phyloP scores from a whole-genome alignment of 2,888 invertebrate species.

The Sericinus montela region DNA sequence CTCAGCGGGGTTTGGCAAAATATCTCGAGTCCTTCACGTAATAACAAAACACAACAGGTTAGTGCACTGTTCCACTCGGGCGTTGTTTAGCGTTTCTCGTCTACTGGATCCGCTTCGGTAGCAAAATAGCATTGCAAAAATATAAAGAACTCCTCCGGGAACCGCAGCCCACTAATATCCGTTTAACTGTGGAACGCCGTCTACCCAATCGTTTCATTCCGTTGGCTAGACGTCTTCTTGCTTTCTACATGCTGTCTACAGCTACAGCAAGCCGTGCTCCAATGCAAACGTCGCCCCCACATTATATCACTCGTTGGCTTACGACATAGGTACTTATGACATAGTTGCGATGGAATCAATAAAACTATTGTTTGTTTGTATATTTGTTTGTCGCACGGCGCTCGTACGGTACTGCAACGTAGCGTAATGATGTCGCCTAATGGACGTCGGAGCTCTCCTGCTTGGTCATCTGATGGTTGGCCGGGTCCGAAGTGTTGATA shows the following conservation, averaged over 20 bases:
- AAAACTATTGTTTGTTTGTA: slow-evolving; percentile 68
- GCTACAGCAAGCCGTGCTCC: slow-evolving; percentile 32
- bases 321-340: slow-evolving; percentile 60
- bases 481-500: slow-evolving; percentile 90
- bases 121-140: slow-evolving; percentile 18
- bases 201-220: not conserved
- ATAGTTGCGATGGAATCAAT: slow-evolving; percentile 61
- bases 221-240: not conserved
- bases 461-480: slow-evolving; percentile 88
- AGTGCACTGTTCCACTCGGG: slow-evolving; percentile 6
- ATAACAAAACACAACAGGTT: slow-evolving; percentile 16
- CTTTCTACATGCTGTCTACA: not conserved
- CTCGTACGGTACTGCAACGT: slow-evolving; percentile 59
- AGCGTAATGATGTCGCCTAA: slow-evolving; percentile 64
- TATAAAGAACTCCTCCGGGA: slow-evolving; percentile 24
- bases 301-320: slow-evolving; percentile 50
- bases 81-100: slow-evolving; percentile 1
- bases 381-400: slow-evolving; percentile 35
- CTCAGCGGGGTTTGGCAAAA: slow-evolving; percentile 9
- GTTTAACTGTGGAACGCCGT: not conserved
- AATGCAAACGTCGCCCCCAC: slow-evolving; percentile 50
- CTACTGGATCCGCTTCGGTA: slow-evolving; percentile 10
- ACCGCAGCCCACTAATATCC: slow-evolving; percentile 7
- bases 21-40: slow-evolving; percentile 10
- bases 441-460: slow-evolving; percentile 92